Percentiles rank a stretch among this genome's conserved stretches.
Conservation (phyloP, 2,797 vertebrate genomes). For the Pelochelys cantorii region DNA sequence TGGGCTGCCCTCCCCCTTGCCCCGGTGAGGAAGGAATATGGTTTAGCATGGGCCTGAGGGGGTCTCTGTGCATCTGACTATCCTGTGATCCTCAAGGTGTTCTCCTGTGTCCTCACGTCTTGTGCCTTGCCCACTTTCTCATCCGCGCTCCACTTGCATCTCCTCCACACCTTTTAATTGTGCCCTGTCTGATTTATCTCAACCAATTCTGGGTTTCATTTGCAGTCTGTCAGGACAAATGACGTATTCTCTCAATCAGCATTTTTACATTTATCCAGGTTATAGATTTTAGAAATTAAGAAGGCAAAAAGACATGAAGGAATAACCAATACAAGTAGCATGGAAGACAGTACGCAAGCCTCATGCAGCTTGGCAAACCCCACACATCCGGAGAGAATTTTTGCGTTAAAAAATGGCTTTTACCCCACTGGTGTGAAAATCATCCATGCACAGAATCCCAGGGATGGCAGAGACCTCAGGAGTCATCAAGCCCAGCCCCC, state of each 20-base stretch:
- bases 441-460: background rate
- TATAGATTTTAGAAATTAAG: background rate
- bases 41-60: too few species aligned
- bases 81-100: too few species aligned
- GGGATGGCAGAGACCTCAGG: too few species aligned
- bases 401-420: background rate
- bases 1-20: too few species aligned
- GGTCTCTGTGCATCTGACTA: too few species aligned
- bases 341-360: background rate
- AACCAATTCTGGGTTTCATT: background rate
- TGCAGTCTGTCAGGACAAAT: background rate
- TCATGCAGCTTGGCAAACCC: background rate
- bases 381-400: background rate
- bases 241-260: background rate
- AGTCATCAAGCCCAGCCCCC: too few species aligned
- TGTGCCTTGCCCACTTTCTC: too few species aligned
- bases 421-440: background rate
- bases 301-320: background rate
- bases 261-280: background rate
- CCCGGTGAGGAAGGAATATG: too few species aligned
- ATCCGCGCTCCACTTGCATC: too few species aligned
- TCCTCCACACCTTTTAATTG: too few species aligned
- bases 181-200: background rate
- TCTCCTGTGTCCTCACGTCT: too few species aligned
- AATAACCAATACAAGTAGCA: background rate